phyloP scores from a whole-genome alignment of 2,797 vertebrate species.

The Peromyscus nudipes region DNA sequence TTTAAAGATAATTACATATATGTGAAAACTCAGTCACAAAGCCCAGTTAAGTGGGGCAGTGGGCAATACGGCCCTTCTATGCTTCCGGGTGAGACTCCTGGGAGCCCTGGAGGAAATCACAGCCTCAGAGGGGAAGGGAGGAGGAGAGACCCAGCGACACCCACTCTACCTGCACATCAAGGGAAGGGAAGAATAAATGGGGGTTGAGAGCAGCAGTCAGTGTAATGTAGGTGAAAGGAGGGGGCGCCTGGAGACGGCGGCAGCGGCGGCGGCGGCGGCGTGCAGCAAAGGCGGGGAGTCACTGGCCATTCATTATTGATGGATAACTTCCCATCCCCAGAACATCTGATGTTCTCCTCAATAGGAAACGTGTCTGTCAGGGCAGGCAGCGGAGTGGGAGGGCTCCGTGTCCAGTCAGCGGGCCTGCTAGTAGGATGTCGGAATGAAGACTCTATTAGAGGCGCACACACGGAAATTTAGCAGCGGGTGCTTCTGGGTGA shows the following conservation, averaged over 20 bases:
- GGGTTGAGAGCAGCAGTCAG: neutral
- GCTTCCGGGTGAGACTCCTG: neutral
- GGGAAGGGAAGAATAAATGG: neutral
- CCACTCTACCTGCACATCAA: accelerated
- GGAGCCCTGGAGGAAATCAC: neutral
- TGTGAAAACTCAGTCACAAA: neutral
- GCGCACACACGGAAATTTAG: neutral
- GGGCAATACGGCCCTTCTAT: neutral
- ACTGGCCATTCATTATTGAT: neutral
- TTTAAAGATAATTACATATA: neutral
- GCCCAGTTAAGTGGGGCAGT: neutral
- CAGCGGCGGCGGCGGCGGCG: neutral
- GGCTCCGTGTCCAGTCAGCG: neutral
- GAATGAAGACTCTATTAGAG: neutral
- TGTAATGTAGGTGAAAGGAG: neutral
- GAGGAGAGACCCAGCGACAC: accelerated
- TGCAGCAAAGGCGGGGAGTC: neutral
- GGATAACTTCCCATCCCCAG: neutral
- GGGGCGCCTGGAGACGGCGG: neutral
- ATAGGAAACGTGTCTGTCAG: neutral
- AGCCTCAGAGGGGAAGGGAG: neutral
- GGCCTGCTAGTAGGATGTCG: neutral
- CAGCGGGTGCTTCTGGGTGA: neutral
- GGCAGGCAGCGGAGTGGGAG: neutral
- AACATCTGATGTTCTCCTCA: neutral